Conservation (phyloP, 2,113 vertebrate genomes). For the Mustela lutreola region DNA sequence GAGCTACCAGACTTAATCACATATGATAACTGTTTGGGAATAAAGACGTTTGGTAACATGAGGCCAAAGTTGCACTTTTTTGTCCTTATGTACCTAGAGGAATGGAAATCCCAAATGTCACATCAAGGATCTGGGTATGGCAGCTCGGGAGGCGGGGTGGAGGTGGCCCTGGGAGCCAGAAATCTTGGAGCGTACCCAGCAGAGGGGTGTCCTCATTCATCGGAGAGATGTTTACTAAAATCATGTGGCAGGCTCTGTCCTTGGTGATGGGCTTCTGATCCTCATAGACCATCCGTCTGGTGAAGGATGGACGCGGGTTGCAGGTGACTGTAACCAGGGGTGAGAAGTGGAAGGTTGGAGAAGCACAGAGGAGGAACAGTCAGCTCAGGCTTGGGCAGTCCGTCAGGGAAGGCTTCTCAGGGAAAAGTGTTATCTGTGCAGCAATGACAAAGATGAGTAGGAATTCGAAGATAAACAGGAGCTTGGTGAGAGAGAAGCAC, state of each 20-base stretch:
- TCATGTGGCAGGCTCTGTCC: background rate
- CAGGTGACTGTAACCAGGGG: background rate
- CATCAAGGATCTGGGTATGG: background rate
- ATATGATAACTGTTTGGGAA: background rate
- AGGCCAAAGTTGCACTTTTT: background rate
- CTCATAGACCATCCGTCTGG: background rate
- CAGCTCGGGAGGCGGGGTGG: background rate
- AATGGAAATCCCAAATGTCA: background rate
- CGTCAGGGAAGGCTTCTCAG: background rate
- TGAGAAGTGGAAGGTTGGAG: background rate
- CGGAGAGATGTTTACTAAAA: background rate
- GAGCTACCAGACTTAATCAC: background rate
- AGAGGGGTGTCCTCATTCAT: background rate
- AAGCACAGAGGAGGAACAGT: background rate
- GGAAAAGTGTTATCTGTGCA: background rate
- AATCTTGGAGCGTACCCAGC: accelerated
- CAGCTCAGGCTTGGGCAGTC: background rate
- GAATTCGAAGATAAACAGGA: background rate
- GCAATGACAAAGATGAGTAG: background rate
- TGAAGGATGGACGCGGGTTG: background rate
- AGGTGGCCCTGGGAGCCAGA: background rate
- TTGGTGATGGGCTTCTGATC: background rate
- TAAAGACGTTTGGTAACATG: background rate
- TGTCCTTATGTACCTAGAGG: background rate
- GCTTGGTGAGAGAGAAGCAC: background rate